Conservation (phyloP, 2,888 invertebrate genomes). For the Petrolisthes manimaculis region DNA sequence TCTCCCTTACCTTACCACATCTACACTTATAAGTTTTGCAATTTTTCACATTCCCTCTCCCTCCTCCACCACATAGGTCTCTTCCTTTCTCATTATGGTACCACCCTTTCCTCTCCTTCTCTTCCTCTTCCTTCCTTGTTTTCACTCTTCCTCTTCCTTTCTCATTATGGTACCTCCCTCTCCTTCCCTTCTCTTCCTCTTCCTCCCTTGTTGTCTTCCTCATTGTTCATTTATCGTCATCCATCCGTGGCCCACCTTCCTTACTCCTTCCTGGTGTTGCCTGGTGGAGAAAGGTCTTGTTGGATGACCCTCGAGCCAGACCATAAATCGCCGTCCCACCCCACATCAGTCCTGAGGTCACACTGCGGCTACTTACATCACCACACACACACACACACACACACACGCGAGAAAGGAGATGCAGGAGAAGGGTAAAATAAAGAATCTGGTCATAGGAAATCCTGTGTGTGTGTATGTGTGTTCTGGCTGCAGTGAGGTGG, state of each 20-base stretch:
- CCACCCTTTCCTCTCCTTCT: slow-evolving; percentile 11
- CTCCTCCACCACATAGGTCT: neutral
- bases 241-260: neutral
- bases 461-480: neutral
- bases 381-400: too few species aligned
- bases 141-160: slow-evolving; percentile 12
- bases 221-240: neutral
- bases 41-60: neutral
- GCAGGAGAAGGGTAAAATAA: neutral
- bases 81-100: neutral
- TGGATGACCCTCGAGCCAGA: too few species aligned
- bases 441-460: neutral
- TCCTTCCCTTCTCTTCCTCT: neutral
- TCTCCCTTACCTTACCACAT: neutral
- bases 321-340: neutral
- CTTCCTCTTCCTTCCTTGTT: slow-evolving; percentile 19
- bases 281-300: too few species aligned
- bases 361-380: slow-evolving; percentile 7
- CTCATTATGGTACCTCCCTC: too few species aligned
- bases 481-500: neutral
- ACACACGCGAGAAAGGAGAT: neutral
- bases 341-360: slow-evolving; percentile 9
- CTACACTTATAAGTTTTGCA: neutral
- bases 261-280: neutral
- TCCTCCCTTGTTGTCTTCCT: neutral